Evolutionary conservation across 2,113 vertebrate genomes (phyloP).

Genomic region (Plecotus auritus): DNA sequence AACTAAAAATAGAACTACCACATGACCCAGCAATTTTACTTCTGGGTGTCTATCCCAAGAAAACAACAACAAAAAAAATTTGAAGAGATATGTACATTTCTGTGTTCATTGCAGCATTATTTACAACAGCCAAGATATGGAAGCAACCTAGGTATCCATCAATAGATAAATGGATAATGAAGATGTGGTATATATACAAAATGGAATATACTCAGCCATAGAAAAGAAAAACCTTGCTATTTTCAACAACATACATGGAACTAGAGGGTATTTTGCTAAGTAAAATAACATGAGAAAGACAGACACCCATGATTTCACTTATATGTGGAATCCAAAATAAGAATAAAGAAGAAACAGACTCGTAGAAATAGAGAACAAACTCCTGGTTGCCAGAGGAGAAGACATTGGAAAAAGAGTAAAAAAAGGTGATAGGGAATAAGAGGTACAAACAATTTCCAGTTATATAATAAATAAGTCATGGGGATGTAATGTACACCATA

Average conservation of each 20-base stretch:
- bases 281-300: background rate
- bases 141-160: background rate
- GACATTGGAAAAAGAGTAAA: background rate
- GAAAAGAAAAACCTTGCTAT: background rate
- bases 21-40: background rate
- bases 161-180: background rate
- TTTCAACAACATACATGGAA: background rate
- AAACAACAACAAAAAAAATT: background rate
- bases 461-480: background rate
- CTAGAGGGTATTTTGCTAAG: background rate
- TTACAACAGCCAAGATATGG: background rate
- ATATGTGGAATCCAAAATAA: background rate
- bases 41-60: background rate
- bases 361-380: background rate
- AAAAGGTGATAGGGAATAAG: background rate
- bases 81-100: background rate
- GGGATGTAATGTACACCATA: background rate
- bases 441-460: background rate
- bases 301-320: background rate
- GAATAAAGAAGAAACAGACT: background rate
- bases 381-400: background rate
- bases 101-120: background rate
- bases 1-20: background rate
- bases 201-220: background rate
- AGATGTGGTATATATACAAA: background rate